Evolutionary conservation across 1,140 invertebrate genomes (phyloP).

Genomic region (Dreissena polymorpha): DNA sequence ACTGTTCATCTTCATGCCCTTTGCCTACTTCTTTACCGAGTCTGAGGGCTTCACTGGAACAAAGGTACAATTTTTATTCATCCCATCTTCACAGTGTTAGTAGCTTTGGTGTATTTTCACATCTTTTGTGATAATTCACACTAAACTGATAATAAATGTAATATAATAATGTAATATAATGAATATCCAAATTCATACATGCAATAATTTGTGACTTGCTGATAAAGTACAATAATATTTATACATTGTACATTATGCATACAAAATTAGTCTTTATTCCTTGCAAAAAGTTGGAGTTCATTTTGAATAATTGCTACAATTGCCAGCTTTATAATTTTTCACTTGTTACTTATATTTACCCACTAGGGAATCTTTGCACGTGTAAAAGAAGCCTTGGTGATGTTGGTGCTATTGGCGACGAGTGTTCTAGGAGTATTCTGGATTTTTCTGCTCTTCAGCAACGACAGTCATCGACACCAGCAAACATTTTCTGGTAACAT

Average conservation of each 20-base stretch:
- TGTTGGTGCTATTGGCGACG: slow-evolving; percentile 90
- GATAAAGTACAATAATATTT: too few relatives aligned
- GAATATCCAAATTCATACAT: too few relatives aligned
- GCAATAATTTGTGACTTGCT: too few relatives aligned
- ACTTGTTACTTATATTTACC: slow-evolving; percentile 40
- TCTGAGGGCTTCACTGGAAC: slow-evolving; percentile 95
- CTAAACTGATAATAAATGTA: too few relatives aligned
- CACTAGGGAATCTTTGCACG: slow-evolving; percentile 90
- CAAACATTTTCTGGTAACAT: slow-evolving; percentile 78
- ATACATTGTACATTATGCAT: slow-evolving; percentile 12
- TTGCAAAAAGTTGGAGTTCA: neutral
- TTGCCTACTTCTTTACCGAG: slow-evolving; percentile 98
- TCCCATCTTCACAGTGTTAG: too few relatives aligned
- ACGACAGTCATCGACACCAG: slow-evolving; percentile 73
- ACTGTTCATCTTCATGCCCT: slow-evolving; percentile 96
- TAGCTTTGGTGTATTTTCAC: too few relatives aligned
- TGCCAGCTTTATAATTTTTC: too few relatives aligned
- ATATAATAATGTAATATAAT: too few relatives aligned
- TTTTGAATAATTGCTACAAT: too few relatives aligned
- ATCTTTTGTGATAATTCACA: too few relatives aligned
- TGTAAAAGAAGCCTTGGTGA: slow-evolving; percentile 95
- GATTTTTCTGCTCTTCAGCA: slow-evolving; percentile 87
- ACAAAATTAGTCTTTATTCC: neutral
- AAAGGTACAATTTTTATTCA: slow-evolving; percentile 78
- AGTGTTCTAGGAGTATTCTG: slow-evolving; percentile 94